Evolutionary conservation across 2,888 invertebrate genomes (phyloP).

Genomic region (Selenia dentaria): DNA sequence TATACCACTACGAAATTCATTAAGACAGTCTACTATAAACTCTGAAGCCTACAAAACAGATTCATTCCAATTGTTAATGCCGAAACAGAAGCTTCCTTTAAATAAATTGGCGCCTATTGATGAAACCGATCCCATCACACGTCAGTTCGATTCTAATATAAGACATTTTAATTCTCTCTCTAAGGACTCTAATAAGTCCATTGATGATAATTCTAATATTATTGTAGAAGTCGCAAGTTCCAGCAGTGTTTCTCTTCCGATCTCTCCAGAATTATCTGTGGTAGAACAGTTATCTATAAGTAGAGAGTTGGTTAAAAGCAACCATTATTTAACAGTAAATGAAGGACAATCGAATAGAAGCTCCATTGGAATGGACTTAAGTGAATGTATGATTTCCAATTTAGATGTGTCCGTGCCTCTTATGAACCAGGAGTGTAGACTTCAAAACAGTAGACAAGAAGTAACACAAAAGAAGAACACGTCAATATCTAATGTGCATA

Average conservation of each 20-base stretch:
- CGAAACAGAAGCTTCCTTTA: slow-evolving; percentile 32
- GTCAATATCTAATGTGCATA: neutral
- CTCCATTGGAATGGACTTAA: slow-evolving; percentile 30
- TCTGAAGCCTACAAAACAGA: slow-evolving; percentile 63
- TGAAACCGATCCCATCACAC: slow-evolving; percentile 40
- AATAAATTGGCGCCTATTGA: slow-evolving; percentile 51
- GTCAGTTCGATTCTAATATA: slow-evolving; percentile 20
- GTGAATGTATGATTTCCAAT: slow-evolving; percentile 52
- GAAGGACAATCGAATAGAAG: slow-evolving; percentile 42
- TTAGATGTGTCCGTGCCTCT: slow-evolving; percentile 61
- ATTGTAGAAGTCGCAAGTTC: slow-evolving; percentile 46
- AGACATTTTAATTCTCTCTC: slow-evolving; percentile 26
- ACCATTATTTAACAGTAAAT: slow-evolving; percentile 46
- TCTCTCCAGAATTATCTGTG: slow-evolving; percentile 71
- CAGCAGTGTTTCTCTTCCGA: slow-evolving; percentile 62
- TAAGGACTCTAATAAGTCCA: slow-evolving; percentile 25
- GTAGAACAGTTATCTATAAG: slow-evolving; percentile 69
- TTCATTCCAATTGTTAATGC: slow-evolving; percentile 63
- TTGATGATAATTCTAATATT: slow-evolving; percentile 16
- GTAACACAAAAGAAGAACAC: slow-evolving; percentile 15
- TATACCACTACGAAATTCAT: slow-evolving; percentile 30
- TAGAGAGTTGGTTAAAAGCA: slow-evolving; percentile 47
- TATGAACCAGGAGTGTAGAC: slow-evolving; percentile 60
- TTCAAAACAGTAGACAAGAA: slow-evolving; percentile 38
- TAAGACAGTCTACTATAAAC: slow-evolving; percentile 38